Conservation (phyloP, 2,113 vertebrate genomes). For the Limnothrissa miodon region DNA sequence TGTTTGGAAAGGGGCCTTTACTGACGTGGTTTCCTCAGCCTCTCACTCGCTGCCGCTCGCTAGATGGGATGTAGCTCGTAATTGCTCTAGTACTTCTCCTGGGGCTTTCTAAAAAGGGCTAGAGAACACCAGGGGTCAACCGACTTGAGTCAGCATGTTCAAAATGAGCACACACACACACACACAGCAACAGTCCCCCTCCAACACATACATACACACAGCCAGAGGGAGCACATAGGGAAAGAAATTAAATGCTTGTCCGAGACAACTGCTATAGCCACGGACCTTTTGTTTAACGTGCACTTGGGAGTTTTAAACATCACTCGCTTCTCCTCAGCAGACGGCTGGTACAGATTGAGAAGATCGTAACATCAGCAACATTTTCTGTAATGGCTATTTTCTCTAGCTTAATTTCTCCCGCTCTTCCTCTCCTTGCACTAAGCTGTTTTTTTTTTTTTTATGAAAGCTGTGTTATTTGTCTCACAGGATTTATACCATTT, state of each 20-base stretch:
- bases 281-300: slow-evolving; percentile 42
- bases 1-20: slow-evolving; percentile 39
- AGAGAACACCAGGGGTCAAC: slow-evolving; percentile 37
- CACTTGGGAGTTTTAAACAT: slow-evolving; percentile 41
- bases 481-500: background rate
- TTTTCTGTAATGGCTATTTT: slow-evolving; percentile 32
- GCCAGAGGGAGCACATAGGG: background rate
- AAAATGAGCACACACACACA: slow-evolving; percentile 28
- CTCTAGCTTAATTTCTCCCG: slow-evolving; percentile 22
- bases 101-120: slow-evolving; percentile 25
- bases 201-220: background rate
- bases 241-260: slow-evolving; percentile 36
- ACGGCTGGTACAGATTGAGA: slow-evolving; percentile 29
- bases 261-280: slow-evolving; percentile 33
- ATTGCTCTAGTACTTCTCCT: slow-evolving; percentile 38
- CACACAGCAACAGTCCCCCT: slow-evolving; percentile 17
- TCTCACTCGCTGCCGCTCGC: slow-evolving; percentile 10
- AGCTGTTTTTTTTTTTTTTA: background rate
- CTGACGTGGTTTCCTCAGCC: slow-evolving; percentile 24
- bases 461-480: background rate
- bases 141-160: slow-evolving; percentile 38
- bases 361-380: slow-evolving; percentile 40
- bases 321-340: slow-evolving; percentile 8
- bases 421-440: background rate
- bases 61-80: slow-evolving; percentile 34